Percentiles rank a stretch among this genome's conserved stretches.
These are phyloP conservation scores for Desoria tigrina DNA, from an alignment of 2,888 invertebrate species.

Conservation along the genomic window DNA sequence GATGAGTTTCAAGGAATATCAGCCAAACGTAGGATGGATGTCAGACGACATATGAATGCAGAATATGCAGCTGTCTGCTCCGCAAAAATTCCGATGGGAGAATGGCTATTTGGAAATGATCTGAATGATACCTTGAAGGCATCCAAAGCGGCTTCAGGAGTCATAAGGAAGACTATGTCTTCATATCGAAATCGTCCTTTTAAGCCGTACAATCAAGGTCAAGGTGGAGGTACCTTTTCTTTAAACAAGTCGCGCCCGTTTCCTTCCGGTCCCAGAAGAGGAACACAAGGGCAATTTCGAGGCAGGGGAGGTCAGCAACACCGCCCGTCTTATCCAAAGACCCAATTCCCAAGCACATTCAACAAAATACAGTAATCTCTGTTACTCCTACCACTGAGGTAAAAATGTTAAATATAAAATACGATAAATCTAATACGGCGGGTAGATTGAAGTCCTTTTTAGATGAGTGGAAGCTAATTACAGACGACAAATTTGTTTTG, in stretches of 20 bases:
- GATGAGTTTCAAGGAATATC: slow-evolving; percentile 8
- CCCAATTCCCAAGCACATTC: too few species aligned
- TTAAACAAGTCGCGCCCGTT: not conserved
- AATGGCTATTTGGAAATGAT: slow-evolving; percentile 21
- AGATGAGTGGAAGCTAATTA: too few species aligned
- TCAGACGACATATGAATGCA: slow-evolving; percentile 10
- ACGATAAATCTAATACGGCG: too few species aligned
- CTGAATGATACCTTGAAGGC: slow-evolving; percentile 12
- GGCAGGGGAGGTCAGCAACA: too few species aligned
- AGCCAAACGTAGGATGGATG: not conserved
- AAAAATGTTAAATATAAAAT: too few species aligned
- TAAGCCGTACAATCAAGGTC: not conserved
- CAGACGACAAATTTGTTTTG: too few species aligned
- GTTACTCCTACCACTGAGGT: too few species aligned
- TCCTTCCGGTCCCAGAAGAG: not conserved
- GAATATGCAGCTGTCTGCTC: slow-evolving; percentile 8
- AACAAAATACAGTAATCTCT: too few species aligned
- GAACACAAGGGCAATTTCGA: too few species aligned
- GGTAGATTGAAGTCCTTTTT: too few species aligned
- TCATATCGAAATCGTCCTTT: not conserved
- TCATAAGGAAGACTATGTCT: not conserved
- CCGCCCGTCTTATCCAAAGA: too few species aligned
- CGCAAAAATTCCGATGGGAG: not conserved
- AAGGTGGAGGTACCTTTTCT: not conserved
- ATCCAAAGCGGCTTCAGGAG: not conserved